These are phyloP conservation scores for Hedya salicella DNA, from an alignment of 2,888 invertebrate genomes.

Conservation along the genomic window DNA sequence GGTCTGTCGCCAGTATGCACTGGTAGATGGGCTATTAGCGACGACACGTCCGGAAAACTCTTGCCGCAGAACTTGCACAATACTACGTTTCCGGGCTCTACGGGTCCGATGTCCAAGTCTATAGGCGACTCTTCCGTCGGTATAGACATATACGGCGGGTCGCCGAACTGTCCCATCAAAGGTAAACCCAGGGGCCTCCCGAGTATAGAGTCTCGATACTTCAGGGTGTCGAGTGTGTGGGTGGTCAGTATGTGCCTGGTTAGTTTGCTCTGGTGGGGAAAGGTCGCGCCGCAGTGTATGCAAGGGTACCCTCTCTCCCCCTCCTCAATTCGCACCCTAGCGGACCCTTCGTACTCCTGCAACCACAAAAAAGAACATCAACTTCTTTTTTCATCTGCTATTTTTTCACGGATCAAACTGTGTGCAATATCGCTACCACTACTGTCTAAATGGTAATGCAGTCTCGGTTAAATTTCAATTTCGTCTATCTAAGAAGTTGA, in stretches of 20 bases:
- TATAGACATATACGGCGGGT: slow-evolving; percentile 77
- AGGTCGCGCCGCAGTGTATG: slow-evolving; percentile 95
- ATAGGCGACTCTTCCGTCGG: slow-evolving; percentile 86
- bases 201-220: slow-evolving; percentile 90
- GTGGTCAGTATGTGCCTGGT: slow-evolving; percentile 95
- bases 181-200: slow-evolving; percentile 73
- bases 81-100: slow-evolving; percentile 91
- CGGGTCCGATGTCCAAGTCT: slow-evolving; percentile 83
- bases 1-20: slow-evolving; percentile 96
- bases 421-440: slow-evolving; percentile 82
- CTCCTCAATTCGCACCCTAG: slow-evolving; percentile 81
- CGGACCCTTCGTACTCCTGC: slow-evolving; percentile 94
- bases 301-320: slow-evolving; percentile 89
- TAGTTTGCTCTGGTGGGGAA: slow-evolving; percentile 96
- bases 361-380: slow-evolving; percentile 94
- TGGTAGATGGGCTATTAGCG: slow-evolving; percentile 94
- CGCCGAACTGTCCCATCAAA: slow-evolving; percentile 78
- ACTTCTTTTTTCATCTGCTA: slow-evolving; percentile 91
- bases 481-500: slow-evolving; percentile 91
- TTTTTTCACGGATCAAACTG: slow-evolving; percentile 73
- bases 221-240: slow-evolving; percentile 94
- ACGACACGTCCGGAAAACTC: slow-evolving; percentile 95
- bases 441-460: slow-evolving; percentile 84
- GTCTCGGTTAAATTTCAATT: slow-evolving; percentile 73
- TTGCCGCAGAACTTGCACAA: slow-evolving; percentile 97